These are phyloP conservation scores for Drosophila dives DNA, from an alignment of 2,888 invertebrate genomes.

Conservation along the genomic window DNA sequence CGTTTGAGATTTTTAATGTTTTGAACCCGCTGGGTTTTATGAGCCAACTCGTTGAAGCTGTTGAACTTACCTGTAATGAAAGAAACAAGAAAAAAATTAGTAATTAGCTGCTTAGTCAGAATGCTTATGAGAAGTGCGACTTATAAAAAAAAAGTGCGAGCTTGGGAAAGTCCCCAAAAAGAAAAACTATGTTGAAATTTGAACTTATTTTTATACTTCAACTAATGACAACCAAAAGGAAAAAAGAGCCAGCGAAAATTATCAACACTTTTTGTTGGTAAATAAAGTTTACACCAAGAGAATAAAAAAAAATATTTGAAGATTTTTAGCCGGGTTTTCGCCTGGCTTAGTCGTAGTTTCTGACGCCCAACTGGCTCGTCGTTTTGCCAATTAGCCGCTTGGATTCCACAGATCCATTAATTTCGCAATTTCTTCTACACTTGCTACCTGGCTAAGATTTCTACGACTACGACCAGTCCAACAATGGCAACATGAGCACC, in stretches of 20 bases:
- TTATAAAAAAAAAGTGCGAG: slow-evolving; percentile 41
- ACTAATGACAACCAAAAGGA: slow-evolving; percentile 15
- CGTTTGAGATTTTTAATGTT: slow-evolving; percentile 19
- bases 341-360: not conserved
- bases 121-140: slow-evolving; percentile 41
- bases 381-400: slow-evolving; percentile 10
- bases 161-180: slow-evolving; percentile 27
- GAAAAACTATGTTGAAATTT: slow-evolving; percentile 4
- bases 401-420: slow-evolving; percentile 2
- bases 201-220: slow-evolving; percentile 5
- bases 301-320: not conserved
- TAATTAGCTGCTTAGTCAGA: slow-evolving; percentile 70
- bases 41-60: slow-evolving; percentile 21
- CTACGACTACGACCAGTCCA: slow-evolving; percentile 13
- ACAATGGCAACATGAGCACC: slow-evolving; percentile 37
- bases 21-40: slow-evolving; percentile 41
- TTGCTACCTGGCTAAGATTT: slow-evolving; percentile 7
- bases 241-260: slow-evolving; percentile 4
- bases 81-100: slow-evolving; percentile 55
- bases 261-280: not conserved
- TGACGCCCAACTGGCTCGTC: not conserved
- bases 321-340: not conserved
- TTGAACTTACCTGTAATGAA: slow-evolving; percentile 73
- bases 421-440: not conserved
- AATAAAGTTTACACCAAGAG: not conserved